Base-by-base conservation (phyloP, 2,797 vertebrate genomes). In the Leucoraja ocellata region DNA sequence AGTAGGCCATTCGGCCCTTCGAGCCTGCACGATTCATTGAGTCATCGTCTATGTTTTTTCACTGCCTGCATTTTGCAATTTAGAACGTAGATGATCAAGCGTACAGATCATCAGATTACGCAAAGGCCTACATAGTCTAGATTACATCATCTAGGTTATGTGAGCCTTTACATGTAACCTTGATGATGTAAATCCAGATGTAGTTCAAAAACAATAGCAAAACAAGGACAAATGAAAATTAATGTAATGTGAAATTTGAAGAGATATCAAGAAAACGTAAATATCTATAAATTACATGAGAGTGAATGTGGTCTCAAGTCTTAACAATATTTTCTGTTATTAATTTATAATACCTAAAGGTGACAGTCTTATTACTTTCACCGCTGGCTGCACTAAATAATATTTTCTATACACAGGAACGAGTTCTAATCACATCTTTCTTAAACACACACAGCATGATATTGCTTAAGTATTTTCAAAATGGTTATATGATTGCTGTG, bases 211-310 rank as follows among this genome's bases (percentile, higher is more conserved):
- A 71, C 23, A 6, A 77, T 10, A 32, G 76, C 28, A 77, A n/a
- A 77, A 77, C 28, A 77, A 77, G 76, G 39, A 58, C 8, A 28
- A 58, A 11, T 81, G 46, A 58, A 25, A 83, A 81, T 54, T 81
- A 81, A 83, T 81, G 21, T 25, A 84, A 84, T 84, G 39, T 83
- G 80, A 28, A 58, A 58, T 84, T 61, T 28, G 80, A 83, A 83
- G 7, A 10, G 39, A 25, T 83, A 83, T 25, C 21, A 83, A 58
- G 81, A 61, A 61, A 84, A 61, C 23, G 21, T 28, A 61, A 84
- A 16, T 28, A 84, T 61, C 54, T 28, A 61, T 25, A 61, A 28
- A 84, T 58, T 54, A 61, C 58, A 25, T 54, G 46, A 54, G 46
- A 54, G 46, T 54, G 46, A 54, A 54, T 54, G 5, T 54, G 46